Evolutionary conservation across 1,140 invertebrate species (phyloP), one percentile per base, ranked within the genome.

Genomic region (Hesperophylax magnus): DNA sequence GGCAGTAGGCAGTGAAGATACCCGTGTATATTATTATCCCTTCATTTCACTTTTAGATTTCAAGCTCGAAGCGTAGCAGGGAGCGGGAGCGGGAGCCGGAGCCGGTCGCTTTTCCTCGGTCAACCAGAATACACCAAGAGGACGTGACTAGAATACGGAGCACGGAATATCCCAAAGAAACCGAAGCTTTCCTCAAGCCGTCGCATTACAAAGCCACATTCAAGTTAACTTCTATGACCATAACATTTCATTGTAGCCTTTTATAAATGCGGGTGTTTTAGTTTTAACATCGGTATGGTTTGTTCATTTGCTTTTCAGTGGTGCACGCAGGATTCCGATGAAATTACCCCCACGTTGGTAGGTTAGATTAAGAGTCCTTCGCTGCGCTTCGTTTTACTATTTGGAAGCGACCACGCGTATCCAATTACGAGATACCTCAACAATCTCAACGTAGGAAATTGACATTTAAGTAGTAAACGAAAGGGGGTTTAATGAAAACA

Each of bases 31-130:
- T 31, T 27, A 67, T 67, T 27, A 67, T 34, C 63, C 63, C 63
- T 15, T 67, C 63, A 67, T 67, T 67, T 67, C 63, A 67, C 63
- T 67, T 67, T 67, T 67, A 67, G 24, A 67, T 67, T 31, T 31
- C 39, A 47, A 47, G 39, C 39, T 47, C 39, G 3, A 15, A 27
- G 9, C 8, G 8, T 5, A 27, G 61, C 61, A 17, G 15, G 61
- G 61, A 65, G 9, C 27, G 27, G 18, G 14, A 22, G 61, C 61
- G 7, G 18, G 22, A 2, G 22, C 11, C 14, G n/a, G 61, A 58
- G 24, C 24, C 61, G 61, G 15, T 7, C 24, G 15, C 39, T 47
- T 47, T 34, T 58, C 56, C 56, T 58, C 18, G n/a, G 18, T 58
- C 56, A 58, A 58, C 56, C 56, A 22, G 56, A 20, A 22, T 18